Conservation (phyloP, 2,888 invertebrate genomes). For the Drosophila mimica region DNA sequence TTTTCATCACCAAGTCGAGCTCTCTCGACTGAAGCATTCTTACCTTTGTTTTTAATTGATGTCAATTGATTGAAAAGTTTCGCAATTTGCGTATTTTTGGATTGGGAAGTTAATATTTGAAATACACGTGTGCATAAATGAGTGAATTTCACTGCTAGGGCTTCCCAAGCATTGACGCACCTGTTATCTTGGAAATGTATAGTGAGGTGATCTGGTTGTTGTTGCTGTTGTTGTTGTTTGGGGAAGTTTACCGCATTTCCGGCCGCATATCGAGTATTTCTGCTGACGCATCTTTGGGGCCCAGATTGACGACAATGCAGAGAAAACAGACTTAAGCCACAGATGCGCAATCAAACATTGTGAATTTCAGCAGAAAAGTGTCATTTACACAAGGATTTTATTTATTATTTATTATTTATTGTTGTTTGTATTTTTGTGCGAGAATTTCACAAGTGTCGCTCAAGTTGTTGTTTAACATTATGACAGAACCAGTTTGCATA, state of each 20-base stretch:
- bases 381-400: conserved; percentile 22
- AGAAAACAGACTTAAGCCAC: conserved; percentile 45
- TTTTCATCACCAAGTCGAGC: background rate
- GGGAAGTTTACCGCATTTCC: conserved; percentile 56
- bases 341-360: conserved; percentile 52
- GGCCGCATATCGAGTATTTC: conserved; percentile 31
- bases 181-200: conserved; percentile 37
- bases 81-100: background rate
- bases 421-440: conserved; percentile 30
- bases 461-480: conserved; percentile 40
- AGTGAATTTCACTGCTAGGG: conserved; percentile 1
- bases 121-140: background rate
- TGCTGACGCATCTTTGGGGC: conserved; percentile 59
- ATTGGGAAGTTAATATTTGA: conserved; percentile 1
- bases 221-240: conserved; percentile 11
- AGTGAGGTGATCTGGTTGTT: conserved; percentile 14
- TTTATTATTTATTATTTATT: conserved; percentile 5
- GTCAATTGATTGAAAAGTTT: background rate
- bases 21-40: background rate
- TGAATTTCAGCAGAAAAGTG: conserved; percentile 47
- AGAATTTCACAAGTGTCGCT: conserved; percentile 43
- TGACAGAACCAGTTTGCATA: conserved; percentile 47
- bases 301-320: conserved; percentile 55
- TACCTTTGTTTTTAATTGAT: background rate
- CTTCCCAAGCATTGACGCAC: conserved; percentile 43